A percentile compares a stretch with the other conserved stretches of the same genome.
phyloP scores from a whole-genome alignment of 2,888 invertebrate species.

The Metallyticus violacea region DNA sequence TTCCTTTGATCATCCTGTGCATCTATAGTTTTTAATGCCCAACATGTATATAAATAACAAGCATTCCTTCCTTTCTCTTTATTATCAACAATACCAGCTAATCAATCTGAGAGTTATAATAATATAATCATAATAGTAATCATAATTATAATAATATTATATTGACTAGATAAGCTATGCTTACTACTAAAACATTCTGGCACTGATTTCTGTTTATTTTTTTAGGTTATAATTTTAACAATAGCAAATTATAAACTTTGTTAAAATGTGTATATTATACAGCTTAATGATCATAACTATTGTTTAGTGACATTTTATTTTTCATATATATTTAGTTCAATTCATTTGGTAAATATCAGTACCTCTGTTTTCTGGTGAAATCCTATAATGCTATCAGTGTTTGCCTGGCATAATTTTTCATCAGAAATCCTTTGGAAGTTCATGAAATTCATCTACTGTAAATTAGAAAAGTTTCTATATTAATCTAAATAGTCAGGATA shows the following conservation, averaged over 20 bases:
- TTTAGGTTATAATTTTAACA: not conserved
- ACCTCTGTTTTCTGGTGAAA: not conserved
- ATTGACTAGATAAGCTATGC: not conserved
- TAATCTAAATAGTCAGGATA: no score
- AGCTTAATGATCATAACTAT: not conserved
- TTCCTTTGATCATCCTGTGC: not conserved
- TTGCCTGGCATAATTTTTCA: no score
- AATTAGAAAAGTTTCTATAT: no score
- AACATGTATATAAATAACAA: slow-evolving; percentile 6
- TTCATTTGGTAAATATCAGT: not conserved
- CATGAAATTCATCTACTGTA: no score
- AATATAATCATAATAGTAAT: not conserved
- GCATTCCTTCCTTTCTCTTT: not conserved
- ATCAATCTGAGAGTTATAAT: not conserved
- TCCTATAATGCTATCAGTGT: no score
- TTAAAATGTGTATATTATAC: not conserved
- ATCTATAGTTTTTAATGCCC: not conserved
- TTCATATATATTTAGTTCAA: no score
- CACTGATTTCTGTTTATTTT: not conserved
- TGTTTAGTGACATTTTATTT: no score
- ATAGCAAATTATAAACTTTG: not conserved
- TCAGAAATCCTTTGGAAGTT: no score
- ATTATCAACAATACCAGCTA: not conserved
- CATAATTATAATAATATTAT: not conserved
- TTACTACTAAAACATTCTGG: not conserved